A percentile compares a stretch with the other conserved stretches of the same genome.
These are phyloP conservation scores for Papilio xuthus DNA, from an alignment of 1,140 invertebrate genomes.

Conservation along the genomic window DNA sequence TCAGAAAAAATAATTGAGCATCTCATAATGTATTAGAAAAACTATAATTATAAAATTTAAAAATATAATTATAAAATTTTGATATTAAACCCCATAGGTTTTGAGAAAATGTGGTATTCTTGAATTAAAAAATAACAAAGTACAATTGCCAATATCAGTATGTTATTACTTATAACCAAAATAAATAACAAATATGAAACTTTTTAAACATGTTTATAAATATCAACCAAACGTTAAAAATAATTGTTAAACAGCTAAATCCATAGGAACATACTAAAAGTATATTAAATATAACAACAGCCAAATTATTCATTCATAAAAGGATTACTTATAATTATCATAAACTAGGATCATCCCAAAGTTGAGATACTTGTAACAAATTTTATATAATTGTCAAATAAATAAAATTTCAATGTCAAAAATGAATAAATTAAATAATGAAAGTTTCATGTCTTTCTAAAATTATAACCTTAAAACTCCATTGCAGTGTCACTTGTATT, in stretches of 20 bases:
- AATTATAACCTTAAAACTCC: constrained; percentile 37
- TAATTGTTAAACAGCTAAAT: not conserved
- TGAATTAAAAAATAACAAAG: not conserved
- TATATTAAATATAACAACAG: not conserved
- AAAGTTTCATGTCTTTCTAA: constrained; percentile 41
- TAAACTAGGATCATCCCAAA: not conserved
- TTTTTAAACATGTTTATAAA: not conserved
- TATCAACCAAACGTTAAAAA: not conserved
- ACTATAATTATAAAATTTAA: constrained; percentile 42
- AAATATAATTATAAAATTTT: no score
- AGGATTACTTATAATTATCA: not conserved
- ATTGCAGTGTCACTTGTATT: not conserved
- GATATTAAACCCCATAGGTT: no score
- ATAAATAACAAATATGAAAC: not conserved
- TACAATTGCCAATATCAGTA: not conserved
- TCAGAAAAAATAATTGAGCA: constrained; percentile 1
- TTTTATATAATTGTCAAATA: no score
- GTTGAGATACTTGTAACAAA: not conserved
- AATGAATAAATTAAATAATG: not conserved
- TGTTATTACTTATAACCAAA: not conserved
- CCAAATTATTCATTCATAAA: not conserved
- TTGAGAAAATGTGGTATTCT: no score
- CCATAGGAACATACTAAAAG: not conserved
- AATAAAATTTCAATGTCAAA: not conserved
- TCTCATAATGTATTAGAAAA: not conserved